Conservation (phyloP, 1,140 invertebrate species). For the Calephelis virginiensis region DNA sequence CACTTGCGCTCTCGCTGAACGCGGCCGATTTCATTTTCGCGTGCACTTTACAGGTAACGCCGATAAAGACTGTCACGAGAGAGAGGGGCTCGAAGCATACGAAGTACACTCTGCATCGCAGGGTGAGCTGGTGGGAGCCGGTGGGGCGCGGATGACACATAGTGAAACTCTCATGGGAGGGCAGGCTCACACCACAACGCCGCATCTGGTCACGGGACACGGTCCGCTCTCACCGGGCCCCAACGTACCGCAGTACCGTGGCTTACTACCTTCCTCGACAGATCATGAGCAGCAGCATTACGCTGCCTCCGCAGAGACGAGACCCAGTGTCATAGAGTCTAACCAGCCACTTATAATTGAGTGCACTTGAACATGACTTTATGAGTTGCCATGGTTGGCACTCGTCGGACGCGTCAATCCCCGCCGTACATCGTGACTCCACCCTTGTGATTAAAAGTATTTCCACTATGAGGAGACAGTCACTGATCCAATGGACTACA, state of each 20-base stretch:
- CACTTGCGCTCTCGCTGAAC: constrained; percentile 75
- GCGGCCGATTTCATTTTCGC: constrained; percentile 75
- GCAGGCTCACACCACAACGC: constrained; percentile 62
- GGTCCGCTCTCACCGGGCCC: constrained; percentile 44
- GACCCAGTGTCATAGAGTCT: constrained; percentile 90
- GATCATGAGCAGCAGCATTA: constrained; percentile 66
- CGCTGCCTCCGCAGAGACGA: constrained; percentile 79
- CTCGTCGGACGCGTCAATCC: constrained; percentile 50
- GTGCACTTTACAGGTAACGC: constrained; percentile 72
- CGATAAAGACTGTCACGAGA: constrained; percentile 74
- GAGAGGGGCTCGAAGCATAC: constrained; percentile 67
- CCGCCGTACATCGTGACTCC: constrained; percentile 69
- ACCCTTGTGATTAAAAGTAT: constrained; percentile 60
- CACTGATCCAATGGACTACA: constrained; percentile 40
- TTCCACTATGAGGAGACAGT: constrained; percentile 47
- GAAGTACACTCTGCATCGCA: constrained; percentile 65
- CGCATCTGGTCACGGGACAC: constrained; percentile 53
- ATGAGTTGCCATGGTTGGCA: constrained; percentile 17
- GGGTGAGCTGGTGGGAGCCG: constrained; percentile 60
- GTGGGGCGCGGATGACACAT: constrained; percentile 57
- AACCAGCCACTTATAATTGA: constrained; percentile 92
- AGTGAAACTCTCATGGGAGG: constrained; percentile 49
- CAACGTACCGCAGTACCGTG: constrained; percentile 39
- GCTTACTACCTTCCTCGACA: constrained; percentile 42
- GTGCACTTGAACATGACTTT: constrained; percentile 84